Base-by-base conservation (phyloP, 2,113 vertebrate species). In the Sitta europaea region DNA sequence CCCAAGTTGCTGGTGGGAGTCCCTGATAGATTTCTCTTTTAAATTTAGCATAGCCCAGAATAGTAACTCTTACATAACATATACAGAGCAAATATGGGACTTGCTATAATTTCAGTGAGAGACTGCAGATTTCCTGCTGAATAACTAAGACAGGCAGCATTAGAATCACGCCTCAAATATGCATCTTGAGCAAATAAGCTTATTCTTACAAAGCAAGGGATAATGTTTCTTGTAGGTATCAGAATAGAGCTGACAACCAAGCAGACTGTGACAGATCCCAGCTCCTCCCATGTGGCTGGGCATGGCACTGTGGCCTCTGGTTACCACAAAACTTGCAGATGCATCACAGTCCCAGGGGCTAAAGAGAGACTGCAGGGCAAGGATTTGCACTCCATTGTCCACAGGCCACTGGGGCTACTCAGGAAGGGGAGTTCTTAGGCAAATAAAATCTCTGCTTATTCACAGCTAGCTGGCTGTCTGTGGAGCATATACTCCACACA, bases 41-140 rank as follows among this genome's bases (percentile, higher is more conserved):
- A 97, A 94, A 94, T 83, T 84, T 84, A 94, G 81, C 77, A 74
- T 45, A 68, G 83, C 90, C 57, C 59, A 86, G 74, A 79, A 95
- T 86, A 96, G 87, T 90, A 96, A 94, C 90, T 93, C 89, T 96
- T 96, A 95, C 90, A 81, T 96, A 96, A 97, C 77, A 74, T 80
- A 92, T 50, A 94, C 93, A 90, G 81, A 94, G 78, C 86, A 92
- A 92, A 96, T 74, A 82, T 5, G n/a, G 80, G 71, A 63, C 76
- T 95, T 75, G 80, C 63, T 95, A 12, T 86, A 57, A 88, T 90
- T 96, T 96, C 84, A 72, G 76, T 66, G 84, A 88, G 72, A 94
- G 77, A 77, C 77, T 94, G 87, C 68, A 71, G 84, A 79, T 95
- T 85, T 95, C 68, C 75, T 93, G 45, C 85, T 86, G 61, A 81